Percentiles rank a stretch among this genome's conserved stretches.
Evolutionary conservation across 2,797 vertebrate genomes (phyloP).

Genomic region (Acanthurus tractus): DNA sequence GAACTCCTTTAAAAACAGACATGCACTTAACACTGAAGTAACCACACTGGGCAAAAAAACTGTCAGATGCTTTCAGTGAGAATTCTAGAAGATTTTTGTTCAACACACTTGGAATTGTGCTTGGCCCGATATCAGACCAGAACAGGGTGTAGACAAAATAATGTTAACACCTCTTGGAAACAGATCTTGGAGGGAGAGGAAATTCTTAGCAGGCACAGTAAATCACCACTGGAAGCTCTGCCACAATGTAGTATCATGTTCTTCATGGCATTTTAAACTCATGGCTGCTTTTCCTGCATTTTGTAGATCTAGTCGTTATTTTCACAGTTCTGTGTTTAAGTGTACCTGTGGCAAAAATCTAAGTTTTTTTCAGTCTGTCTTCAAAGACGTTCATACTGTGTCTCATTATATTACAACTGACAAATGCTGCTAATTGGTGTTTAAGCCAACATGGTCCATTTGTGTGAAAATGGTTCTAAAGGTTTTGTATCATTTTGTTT

Average conservation of each 20-base stretch:
- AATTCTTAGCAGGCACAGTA: too few species aligned
- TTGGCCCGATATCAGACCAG: background rate
- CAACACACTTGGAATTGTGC: background rate
- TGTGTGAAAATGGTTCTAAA: background rate
- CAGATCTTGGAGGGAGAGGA: background rate
- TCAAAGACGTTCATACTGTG: background rate
- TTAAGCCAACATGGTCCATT: background rate
- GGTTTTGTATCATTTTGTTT: background rate
- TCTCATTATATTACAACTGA: background rate
- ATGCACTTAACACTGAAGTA: background rate
- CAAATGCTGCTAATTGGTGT: background rate
- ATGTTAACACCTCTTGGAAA: constrained; percentile 5
- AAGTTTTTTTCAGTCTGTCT: background rate
- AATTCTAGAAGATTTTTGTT: background rate
- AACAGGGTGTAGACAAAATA: background rate
- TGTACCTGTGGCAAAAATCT: background rate
- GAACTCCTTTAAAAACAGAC: background rate
- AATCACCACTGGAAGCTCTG: too few species aligned
- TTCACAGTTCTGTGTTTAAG: background rate
- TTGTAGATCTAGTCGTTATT: background rate
- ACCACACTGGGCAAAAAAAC: background rate
- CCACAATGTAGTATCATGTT: too few species aligned
- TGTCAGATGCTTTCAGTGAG: background rate
- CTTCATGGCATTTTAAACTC: background rate
- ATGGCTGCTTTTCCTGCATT: background rate